Percentiles rank a stretch among this genome's conserved stretches.
These are phyloP conservation scores for Erannis defoliaria DNA, from an alignment of 2,888 invertebrate species.

Conservation along the genomic window DNA sequence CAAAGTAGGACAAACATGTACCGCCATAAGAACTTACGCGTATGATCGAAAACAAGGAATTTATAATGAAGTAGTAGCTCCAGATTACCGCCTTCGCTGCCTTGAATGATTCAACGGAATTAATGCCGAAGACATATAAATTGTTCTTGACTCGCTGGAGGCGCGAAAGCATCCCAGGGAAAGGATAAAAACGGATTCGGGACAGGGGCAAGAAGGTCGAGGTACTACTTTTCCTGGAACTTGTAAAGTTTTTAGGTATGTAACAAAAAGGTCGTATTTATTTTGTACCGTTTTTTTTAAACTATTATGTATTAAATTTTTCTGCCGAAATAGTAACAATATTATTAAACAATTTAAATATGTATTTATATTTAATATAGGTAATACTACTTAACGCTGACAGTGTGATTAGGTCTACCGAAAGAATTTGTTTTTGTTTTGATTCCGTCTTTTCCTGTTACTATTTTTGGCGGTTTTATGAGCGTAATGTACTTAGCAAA, in stretches of 20 bases:
- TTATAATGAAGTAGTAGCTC: constrained; percentile 7
- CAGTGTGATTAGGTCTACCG: too few species aligned
- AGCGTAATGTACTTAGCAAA: too few species aligned
- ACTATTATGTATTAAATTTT: too few species aligned
- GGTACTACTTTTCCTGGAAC: neutral
- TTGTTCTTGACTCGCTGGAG: constrained; percentile 6
- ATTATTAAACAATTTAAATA: too few species aligned
- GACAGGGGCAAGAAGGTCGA: neutral
- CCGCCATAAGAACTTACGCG: constrained; percentile 12
- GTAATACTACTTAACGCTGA: too few species aligned
- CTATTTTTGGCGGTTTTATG: too few species aligned
- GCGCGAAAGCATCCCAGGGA: constrained; percentile 1
- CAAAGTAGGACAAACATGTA: neutral
- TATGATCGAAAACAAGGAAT: constrained; percentile 18
- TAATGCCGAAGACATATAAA: constrained; percentile 19
- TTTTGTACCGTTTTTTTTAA: too few species aligned
- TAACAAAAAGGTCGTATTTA: neutral
- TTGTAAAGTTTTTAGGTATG: neutral
- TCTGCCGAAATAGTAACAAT: too few species aligned
- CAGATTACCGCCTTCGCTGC: constrained; percentile 4
- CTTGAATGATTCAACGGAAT: constrained; percentile 24
- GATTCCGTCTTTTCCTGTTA: too few species aligned
- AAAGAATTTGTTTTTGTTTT: too few species aligned
- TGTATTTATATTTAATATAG: too few species aligned
- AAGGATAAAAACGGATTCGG: neutral